Evolutionary conservation across 2,888 invertebrate species (phyloP).

Genomic region (Apodemia zela): DNA sequence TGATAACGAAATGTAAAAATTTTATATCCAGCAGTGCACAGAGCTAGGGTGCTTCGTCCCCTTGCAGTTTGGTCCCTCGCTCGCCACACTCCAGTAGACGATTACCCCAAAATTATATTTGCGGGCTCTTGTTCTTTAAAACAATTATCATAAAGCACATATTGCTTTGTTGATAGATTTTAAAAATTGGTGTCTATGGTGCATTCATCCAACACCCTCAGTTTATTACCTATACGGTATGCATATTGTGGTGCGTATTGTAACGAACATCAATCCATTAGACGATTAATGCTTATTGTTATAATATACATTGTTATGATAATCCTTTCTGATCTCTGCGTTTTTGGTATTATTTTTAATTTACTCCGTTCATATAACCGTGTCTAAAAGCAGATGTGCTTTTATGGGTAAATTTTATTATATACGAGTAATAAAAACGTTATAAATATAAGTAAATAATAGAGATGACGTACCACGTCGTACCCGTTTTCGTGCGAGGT

Average conservation of each 20-base stretch:
- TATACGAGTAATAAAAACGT: too few species aligned
- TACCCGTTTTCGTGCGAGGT: too few species aligned
- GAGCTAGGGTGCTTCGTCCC: slow-evolving; percentile 57
- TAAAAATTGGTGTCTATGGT: slow-evolving; percentile 39
- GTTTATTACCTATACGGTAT: slow-evolving; percentile 70
- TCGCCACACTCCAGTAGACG: slow-evolving; percentile 63
- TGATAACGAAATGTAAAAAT: slow-evolving; percentile 55
- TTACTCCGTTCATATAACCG: neutral
- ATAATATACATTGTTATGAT: slow-evolving; percentile 40
- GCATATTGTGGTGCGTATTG: slow-evolving; percentile 71
- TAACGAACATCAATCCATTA: slow-evolving; percentile 70
- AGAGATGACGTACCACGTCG: too few species aligned
- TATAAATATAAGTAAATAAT: too few species aligned
- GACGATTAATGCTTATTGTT: slow-evolving; percentile 67
- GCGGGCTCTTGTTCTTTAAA: slow-evolving; percentile 37
- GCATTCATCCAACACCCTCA: slow-evolving; percentile 71
- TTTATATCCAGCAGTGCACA: slow-evolving; percentile 52
- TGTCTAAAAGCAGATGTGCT: neutral
- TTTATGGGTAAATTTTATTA: neutral
- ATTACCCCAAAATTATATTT: slow-evolving; percentile 41
- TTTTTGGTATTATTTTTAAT: slow-evolving; percentile 1
- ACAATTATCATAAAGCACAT: slow-evolving; percentile 42
- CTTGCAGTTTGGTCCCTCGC: slow-evolving; percentile 62
- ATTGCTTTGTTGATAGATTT: slow-evolving; percentile 35
- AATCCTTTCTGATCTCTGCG: slow-evolving; percentile 18